phyloP scores from a whole-genome alignment of 2,113 vertebrate species.

The Chlamydotis undulata region DNA sequence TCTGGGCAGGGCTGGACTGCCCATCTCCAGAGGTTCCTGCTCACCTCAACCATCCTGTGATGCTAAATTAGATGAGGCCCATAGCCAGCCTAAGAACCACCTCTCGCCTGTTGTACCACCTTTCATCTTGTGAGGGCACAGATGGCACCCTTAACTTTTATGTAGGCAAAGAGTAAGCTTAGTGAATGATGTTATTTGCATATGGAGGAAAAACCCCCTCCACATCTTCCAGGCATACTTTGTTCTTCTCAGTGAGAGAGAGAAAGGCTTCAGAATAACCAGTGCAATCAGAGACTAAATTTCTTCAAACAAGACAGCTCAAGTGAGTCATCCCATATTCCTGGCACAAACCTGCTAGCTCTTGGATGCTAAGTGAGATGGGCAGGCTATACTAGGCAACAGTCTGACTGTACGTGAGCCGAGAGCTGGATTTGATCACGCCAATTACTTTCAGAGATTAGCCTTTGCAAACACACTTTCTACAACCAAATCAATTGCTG shows the following conservation, averaged over 20 bases:
- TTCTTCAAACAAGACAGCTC: constrained; percentile 26
- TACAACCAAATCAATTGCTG: background rate
- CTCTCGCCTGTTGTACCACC: background rate
- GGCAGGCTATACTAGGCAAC: background rate
- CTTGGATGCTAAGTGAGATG: background rate
- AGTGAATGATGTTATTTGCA: background rate
- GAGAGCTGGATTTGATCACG: background rate
- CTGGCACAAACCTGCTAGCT: constrained; percentile 13
- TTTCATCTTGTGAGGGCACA: background rate
- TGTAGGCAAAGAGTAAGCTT: background rate
- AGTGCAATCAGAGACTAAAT: background rate
- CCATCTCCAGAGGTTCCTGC: background rate
- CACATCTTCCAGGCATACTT: background rate
- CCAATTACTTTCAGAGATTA: constrained; percentile 3
- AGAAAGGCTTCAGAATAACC: constrained; percentile 7
- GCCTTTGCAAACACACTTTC: background rate
- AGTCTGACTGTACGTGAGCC: background rate
- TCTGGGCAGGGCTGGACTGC: background rate
- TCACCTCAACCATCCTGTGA: background rate
- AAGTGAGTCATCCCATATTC: constrained; percentile 13
- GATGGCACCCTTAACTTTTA: background rate
- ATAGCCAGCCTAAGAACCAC: background rate
- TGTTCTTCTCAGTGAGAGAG: background rate
- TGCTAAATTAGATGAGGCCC: background rate
- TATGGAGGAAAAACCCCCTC: background rate